Base-by-base conservation (phyloP, 30 jellyfish, hydroid and myxozoan genomes). In the Chironex yamaguchii region DNA sequence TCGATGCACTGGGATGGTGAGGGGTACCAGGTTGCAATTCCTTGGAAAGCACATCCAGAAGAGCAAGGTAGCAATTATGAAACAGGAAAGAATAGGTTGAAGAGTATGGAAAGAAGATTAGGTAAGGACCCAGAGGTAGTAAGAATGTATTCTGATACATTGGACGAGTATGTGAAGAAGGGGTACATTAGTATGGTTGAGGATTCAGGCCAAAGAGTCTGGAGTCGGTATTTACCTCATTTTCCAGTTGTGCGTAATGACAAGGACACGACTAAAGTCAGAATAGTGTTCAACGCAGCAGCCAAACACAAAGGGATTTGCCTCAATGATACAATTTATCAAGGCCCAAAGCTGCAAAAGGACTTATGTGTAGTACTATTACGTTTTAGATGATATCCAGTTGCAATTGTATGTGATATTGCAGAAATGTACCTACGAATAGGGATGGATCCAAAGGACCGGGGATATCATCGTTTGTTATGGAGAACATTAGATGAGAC, bases 381-480 rank as follows among this genome's bases (percentile, higher is more conserved):
- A 11, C 68, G 81, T n/a, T 30, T 67, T 29, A 23, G 81, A n/a
- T 6, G 24, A 31, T 21, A 67, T 29, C 81, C 81, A 12, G 81
- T 67, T 13, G 81, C 81, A 20, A n/a, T 67, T 70, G 71, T 67
- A 21, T 67, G 81, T 31, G 14, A 23, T 31, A 30, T 0, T 30
- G 81, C 81, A 14, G 74, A n/a, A 28, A 27, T 62, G 91, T 79
- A 58, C 35, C 90, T 63, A 65, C 90, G 63, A 35, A 79, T 64
- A 14, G 20, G 23, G 26, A 12, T 0, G 84, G 23, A 51, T 4
- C 26, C 26, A 49, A 50, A 36, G 48, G 62, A 76, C 88, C 48
- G 88, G 51, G 24, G 24, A 20, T 76, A 4, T 76, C 88, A 36
- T 23, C 26, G 69, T 24, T 76, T 76, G 26, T 31, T 76, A 9